Evolutionary conservation across 2,888 invertebrate species (phyloP).

Genomic region (Hemithea aestivaria): DNA sequence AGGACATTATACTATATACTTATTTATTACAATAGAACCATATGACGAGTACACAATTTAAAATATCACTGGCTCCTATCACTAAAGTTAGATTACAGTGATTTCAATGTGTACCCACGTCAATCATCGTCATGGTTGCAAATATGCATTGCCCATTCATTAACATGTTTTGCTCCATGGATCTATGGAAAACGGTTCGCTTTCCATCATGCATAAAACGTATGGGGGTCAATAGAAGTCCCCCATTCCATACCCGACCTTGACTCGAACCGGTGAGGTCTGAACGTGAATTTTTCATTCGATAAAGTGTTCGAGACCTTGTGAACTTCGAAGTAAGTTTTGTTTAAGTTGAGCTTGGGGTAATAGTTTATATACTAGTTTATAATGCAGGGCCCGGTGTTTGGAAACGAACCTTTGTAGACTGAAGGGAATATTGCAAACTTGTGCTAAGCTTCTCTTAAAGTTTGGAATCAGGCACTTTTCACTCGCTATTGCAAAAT

Average conservation of each 20-base stretch:
- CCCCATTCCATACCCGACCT: conserved; percentile 52
- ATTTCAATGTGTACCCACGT: conserved; percentile 3
- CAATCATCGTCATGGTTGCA: conserved; percentile 44
- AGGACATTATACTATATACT: no score
- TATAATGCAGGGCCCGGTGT: conserved; percentile 11
- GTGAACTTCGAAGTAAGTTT: conserved; percentile 29
- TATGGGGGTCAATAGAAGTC: conserved; percentile 41
- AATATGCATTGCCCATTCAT: conserved; percentile 47
- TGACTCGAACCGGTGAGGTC: conserved; percentile 34
- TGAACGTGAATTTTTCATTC: conserved; percentile 21
- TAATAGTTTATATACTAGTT: conserved; percentile 18
- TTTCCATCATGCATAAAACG: conserved; percentile 61
- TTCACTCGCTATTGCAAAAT: no score
- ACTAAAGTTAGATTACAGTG: conserved; percentile 1
- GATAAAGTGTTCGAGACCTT: conserved; percentile 18
- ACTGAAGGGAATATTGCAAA: conserved; percentile 1
- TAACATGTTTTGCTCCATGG: conserved; percentile 64
- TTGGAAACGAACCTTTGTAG: conserved; percentile 12
- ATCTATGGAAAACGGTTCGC: conserved; percentile 57
- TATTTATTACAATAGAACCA: no score
- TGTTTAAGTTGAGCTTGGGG: conserved; percentile 24
- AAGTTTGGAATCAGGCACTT: no score
- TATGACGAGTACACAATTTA: no score
- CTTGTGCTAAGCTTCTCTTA: not conserved
- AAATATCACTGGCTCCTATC: no score